Evolutionary conservation across 2,888 invertebrate species (phyloP).

Genomic region (Hypomecis punctinalis): DNA sequence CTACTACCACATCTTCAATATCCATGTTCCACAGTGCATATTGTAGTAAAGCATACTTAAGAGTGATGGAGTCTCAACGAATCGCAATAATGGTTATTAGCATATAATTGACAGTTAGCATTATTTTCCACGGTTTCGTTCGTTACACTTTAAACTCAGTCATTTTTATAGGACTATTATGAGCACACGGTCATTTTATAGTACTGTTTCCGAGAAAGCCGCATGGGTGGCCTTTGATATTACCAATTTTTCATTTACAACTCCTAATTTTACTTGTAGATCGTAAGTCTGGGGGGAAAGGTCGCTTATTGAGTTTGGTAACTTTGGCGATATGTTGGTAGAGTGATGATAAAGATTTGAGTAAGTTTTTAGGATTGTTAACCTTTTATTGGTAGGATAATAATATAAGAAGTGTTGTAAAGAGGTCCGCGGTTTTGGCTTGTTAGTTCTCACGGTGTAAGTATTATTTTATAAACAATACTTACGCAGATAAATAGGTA

Average conservation of each 20-base stretch:
- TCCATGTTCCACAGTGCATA: too few relatives aligned
- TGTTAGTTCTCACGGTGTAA: constrained; percentile 15
- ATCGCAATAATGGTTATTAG: constrained; percentile 35
- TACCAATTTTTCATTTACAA: constrained; percentile 16
- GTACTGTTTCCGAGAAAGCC: constrained; percentile 63
- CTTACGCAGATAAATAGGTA: too few relatives aligned
- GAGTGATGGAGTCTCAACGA: neutral
- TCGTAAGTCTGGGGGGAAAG: constrained; percentile 31
- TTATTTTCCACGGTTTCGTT: constrained; percentile 38
- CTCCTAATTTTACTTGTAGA: neutral
- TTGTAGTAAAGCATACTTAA: neutral
- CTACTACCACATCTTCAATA: too few relatives aligned
- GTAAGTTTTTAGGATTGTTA: constrained; percentile 52
- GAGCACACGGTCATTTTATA: constrained; percentile 61
- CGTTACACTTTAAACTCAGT: constrained; percentile 48
- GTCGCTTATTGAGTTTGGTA: constrained; percentile 31
- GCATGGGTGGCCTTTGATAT: constrained; percentile 67
- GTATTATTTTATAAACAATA: too few relatives aligned
- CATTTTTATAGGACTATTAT: constrained; percentile 62
- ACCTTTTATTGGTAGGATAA: constrained; percentile 64
- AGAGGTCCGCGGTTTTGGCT: constrained; percentile 9
- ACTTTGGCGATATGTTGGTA: constrained; percentile 33
- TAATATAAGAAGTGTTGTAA: constrained; percentile 43
- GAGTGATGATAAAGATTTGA: constrained; percentile 29
- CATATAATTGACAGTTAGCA: constrained; percentile 53